Conservation (phyloP, 2,888 invertebrate species). For the Ochropleura plecta region DNA sequence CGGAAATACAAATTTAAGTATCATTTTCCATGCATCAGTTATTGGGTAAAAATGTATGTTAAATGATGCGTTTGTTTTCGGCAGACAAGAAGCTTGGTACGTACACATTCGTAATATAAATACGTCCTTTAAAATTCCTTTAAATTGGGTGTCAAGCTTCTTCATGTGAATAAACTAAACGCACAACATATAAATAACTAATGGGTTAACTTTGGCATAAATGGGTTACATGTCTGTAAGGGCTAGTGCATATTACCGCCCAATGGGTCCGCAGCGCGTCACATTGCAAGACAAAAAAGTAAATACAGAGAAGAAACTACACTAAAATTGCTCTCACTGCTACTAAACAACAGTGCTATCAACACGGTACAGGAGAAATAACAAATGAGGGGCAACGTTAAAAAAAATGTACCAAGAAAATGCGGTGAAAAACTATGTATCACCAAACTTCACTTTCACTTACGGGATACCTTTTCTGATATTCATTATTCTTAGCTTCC, state of each 20-base stretch:
- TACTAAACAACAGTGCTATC: neutral
- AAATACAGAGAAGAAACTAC: neutral
- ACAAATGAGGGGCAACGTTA: no score
- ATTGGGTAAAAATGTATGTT: constrained; percentile 17
- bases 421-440: no score
- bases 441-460: no score
- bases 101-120: constrained; percentile 26
- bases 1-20: neutral
- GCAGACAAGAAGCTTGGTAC: neutral
- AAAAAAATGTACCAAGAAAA: no score
- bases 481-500: no score
- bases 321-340: neutral
- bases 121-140: constrained; percentile 35
- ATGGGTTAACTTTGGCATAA: constrained; percentile 50
- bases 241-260: constrained; percentile 30
- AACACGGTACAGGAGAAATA: no score
- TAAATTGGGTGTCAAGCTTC: constrained; percentile 59
- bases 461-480: no score
- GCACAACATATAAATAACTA: constrained; percentile 54
- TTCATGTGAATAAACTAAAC: constrained; percentile 60
- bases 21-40: neutral
- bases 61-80: neutral
- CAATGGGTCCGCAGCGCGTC: neutral
- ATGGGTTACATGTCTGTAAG: constrained; percentile 31
- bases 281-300: neutral